Conservation (phyloP, 53 echinoderm and acorn worm genomes). For the Luidia sarsii region DNA sequence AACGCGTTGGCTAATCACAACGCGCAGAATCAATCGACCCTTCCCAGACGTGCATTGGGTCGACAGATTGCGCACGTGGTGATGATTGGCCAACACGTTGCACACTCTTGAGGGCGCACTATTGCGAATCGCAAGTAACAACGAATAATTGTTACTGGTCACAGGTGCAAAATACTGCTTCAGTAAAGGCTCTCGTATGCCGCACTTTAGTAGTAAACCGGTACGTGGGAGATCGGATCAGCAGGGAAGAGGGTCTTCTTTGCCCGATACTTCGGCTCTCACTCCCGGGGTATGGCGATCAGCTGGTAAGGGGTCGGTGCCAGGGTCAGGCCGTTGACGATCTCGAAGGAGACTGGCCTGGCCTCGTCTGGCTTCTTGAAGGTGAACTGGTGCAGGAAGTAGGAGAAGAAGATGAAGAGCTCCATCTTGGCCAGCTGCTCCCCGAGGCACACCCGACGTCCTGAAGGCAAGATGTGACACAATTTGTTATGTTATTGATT, state of each 20-base stretch:
- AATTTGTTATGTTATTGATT: too few species aligned
- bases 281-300: slow-evolving; percentile 4
- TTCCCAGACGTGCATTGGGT: too few species aligned
- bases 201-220: too few species aligned
- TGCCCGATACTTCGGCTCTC: not conserved
- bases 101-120: too few species aligned
- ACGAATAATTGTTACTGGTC: too few species aligned
- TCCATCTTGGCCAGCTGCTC: slow-evolving; percentile 48
- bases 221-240: not conserved
- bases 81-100: too few species aligned
- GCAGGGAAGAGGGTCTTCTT: not conserved
- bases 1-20: too few species aligned
- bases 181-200: not conserved
- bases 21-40: too few species aligned
- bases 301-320: slow-evolving; percentile 19
- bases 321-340: not conserved
- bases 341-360: not conserved
- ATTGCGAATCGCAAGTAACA: too few species aligned
- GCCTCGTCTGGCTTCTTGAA: slow-evolving; percentile 15
- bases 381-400: slow-evolving; percentile 39
- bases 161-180: too few species aligned
- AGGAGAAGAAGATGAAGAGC: slow-evolving; percentile 30
- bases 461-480: not conserved
- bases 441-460: slow-evolving; percentile 17
- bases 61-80: too few species aligned